Conservation (phyloP, 2,113 vertebrate genomes). For the Seriola aureovittata region DNA sequence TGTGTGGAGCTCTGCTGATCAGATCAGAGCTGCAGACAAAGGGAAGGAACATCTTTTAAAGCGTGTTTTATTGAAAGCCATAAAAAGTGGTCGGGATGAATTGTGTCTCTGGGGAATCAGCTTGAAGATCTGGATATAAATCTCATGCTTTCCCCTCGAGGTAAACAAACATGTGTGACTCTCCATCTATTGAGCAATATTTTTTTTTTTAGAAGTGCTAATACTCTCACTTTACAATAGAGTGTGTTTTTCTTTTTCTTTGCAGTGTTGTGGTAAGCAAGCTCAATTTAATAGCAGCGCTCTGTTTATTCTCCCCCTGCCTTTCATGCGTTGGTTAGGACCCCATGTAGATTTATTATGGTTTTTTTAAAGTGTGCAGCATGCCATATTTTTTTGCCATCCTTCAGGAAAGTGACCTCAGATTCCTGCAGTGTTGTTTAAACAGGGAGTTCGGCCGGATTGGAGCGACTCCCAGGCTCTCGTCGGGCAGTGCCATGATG, state of each 20-base stretch:
- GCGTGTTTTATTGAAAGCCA: conserved; percentile 73
- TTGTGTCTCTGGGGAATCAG: conserved; percentile 52
- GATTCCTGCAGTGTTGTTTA: conserved; percentile 57
- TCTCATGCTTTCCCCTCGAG: conserved; percentile 16
- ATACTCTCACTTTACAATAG: conserved; percentile 1
- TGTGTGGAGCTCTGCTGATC: conserved; percentile 57
- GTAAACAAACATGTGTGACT: conserved; percentile 64
- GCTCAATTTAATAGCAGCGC: conserved; percentile 22
- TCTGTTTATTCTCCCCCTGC: conserved; percentile 21
- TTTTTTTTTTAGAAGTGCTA: not conserved
- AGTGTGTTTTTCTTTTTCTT: conserved; percentile 14
- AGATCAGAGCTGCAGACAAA: conserved; percentile 69
- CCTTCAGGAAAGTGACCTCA: conserved; percentile 60
- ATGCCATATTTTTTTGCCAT: conserved; percentile 20
- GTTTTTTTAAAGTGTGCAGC: conserved; percentile 22
- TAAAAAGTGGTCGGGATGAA: conserved; percentile 72
- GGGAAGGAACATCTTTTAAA: conserved; percentile 73
- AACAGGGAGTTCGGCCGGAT: conserved; percentile 56
- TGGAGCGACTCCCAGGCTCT: conserved; percentile 34
- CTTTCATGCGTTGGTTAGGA: not conserved
- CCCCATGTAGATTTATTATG: conserved; percentile 32
- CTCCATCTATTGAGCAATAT: not conserved
- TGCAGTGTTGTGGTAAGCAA: conserved; percentile 13
- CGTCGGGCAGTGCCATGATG: conserved; percentile 66
- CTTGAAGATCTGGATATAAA: conserved; percentile 54